These are phyloP conservation scores for Furnarius figulus DNA, from an alignment of 2,113 vertebrate species.

Conservation along the genomic window DNA sequence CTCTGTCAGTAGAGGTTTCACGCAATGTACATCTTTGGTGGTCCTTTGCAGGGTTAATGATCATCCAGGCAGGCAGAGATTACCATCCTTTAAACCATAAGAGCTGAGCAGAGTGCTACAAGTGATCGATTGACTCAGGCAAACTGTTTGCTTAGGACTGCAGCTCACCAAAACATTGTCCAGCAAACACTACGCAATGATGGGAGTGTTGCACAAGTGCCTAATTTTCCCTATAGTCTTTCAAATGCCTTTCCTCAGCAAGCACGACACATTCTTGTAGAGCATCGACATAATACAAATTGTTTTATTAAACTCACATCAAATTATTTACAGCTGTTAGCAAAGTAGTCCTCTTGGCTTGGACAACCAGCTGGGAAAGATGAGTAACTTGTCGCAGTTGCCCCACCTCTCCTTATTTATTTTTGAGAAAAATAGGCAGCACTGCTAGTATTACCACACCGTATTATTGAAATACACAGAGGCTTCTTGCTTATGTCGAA, in stretches of 20 bases:
- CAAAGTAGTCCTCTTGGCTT: neutral
- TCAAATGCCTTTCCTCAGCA: neutral
- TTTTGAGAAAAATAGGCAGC: neutral
- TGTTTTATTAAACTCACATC: neutral
- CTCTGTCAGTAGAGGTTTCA: neutral
- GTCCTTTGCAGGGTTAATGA: neutral
- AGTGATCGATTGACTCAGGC: neutral
- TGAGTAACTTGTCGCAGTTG: neutral
- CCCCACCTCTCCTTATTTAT: neutral
- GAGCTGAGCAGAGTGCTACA: neutral
- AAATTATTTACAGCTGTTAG: constrained; percentile 15
- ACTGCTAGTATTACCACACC: neutral
- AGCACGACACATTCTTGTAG: neutral
- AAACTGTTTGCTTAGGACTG: neutral
- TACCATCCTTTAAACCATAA: neutral
- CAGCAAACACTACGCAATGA: neutral
- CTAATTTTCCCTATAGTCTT: neutral
- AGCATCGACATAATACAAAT: neutral
- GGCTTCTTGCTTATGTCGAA: neutral
- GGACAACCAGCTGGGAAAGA: neutral
- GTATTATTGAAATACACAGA: neutral
- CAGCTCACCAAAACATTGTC: neutral
- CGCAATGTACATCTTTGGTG: neutral
- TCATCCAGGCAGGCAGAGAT: constrained; percentile 4
- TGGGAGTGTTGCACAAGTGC: neutral